phyloP scores from a whole-genome alignment of 2,797 vertebrate genomes.

The Phoeniculus purpureus region DNA sequence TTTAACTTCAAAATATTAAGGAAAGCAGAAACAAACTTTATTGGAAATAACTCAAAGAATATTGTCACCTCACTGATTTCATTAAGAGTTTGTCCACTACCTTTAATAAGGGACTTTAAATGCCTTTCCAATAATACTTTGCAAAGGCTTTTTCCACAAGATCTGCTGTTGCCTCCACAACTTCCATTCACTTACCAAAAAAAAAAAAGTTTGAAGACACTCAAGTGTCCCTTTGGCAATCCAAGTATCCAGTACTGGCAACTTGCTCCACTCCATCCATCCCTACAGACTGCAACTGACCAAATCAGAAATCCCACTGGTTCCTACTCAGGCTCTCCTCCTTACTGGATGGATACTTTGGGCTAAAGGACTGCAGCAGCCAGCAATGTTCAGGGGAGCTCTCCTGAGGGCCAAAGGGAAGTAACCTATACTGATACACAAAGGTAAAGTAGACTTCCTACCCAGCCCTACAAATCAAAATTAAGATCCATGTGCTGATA shows the following conservation, averaged over 20 bases:
- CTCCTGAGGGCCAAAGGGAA: neutral
- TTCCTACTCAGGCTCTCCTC: neutral
- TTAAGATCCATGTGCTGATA: neutral
- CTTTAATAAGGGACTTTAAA: neutral
- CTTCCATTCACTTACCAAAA: neutral
- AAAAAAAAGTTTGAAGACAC: neutral
- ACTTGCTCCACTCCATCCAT: neutral
- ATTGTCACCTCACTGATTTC: neutral
- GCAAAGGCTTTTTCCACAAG: neutral
- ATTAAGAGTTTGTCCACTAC: neutral
- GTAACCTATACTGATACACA: neutral
- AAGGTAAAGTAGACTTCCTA: neutral
- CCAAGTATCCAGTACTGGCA: rapidly evolving
- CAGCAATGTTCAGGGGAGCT: neutral
- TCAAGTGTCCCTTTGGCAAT: neutral
- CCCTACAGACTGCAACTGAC: neutral
- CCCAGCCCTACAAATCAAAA: neutral
- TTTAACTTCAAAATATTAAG: neutral
- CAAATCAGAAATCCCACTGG: neutral
- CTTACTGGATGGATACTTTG: neutral
- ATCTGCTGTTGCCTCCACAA: neutral
- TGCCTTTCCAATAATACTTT: neutral
- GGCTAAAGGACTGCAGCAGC: neutral
- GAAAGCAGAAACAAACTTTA: neutral
- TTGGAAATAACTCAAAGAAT: neutral